Evolutionary conservation across 2,797 vertebrate species (phyloP).

Genomic region (Melanogrammus aeglefinus): DNA sequence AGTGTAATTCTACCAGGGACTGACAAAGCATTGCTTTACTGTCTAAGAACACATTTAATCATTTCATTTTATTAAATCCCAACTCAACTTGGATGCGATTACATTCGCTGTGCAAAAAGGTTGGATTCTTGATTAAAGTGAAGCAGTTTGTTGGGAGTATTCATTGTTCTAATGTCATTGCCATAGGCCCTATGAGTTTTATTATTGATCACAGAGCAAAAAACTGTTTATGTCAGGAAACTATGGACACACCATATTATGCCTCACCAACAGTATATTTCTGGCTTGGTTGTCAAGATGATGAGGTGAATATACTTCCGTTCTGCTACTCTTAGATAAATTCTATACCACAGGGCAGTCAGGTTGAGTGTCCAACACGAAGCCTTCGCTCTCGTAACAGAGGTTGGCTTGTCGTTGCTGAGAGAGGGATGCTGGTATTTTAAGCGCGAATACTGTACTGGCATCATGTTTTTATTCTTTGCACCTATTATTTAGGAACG

Average conservation of each 20-base stretch:
- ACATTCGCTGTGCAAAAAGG: background rate
- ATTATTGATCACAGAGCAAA: slow-evolving; percentile 4
- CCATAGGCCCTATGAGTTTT: slow-evolving; percentile 10
- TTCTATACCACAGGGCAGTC: background rate
- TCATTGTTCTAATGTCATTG: background rate
- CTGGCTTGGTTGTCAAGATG: background rate
- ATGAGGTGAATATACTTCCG: background rate
- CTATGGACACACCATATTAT: background rate
- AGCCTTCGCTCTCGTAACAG: background rate
- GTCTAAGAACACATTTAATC: background rate
- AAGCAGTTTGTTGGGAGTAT: background rate
- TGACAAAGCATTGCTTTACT: background rate
- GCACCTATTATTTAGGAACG: background rate
- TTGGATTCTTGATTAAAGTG: slow-evolving; percentile 8
- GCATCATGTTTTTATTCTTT: background rate
- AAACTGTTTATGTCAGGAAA: background rate
- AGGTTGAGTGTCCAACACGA: background rate
- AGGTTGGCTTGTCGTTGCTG: background rate
- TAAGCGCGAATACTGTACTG: background rate
- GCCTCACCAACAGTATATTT: background rate
- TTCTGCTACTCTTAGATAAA: background rate
- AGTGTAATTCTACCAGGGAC: background rate
- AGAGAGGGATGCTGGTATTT: background rate
- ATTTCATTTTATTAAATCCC: slow-evolving; percentile 9
- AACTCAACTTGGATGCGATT: slow-evolving; percentile 1